Evolutionary conservation across 2,797 vertebrate species (phyloP).

Genomic region (Xerus rutilus): DNA sequence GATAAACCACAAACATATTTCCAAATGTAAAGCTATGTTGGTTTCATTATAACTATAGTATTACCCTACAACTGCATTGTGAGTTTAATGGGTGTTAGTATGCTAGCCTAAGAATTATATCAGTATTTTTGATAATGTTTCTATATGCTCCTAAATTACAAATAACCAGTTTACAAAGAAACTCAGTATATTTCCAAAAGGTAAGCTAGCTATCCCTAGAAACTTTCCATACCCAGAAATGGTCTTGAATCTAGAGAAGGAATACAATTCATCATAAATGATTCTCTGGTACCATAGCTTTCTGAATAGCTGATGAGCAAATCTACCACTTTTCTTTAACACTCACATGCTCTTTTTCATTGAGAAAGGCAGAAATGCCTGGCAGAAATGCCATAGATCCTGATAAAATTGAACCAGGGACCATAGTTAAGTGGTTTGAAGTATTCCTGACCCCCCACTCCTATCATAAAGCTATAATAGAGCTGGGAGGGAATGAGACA

Average conservation of each 20-base stretch:
- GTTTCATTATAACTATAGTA: neutral
- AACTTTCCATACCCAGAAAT: neutral
- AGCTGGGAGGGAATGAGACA: neutral
- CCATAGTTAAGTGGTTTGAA: conserved; percentile 35
- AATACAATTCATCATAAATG: neutral
- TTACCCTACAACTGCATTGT: neutral
- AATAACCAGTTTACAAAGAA: conserved; percentile 24
- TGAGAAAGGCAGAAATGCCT: neutral
- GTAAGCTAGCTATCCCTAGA: neutral
- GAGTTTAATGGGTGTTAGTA: neutral
- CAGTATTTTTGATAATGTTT: conserved; percentile 35
- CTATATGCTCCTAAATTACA: neutral
- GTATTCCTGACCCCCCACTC: neutral
- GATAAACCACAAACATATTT: conserved; percentile 25
- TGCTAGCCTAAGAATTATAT: neutral
- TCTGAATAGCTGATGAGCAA: conserved; percentile 41
- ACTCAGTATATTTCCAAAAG: neutral
- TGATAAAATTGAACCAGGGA: neutral
- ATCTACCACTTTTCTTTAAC: conserved; percentile 1
- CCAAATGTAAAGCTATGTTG: neutral
- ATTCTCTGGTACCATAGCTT: neutral
- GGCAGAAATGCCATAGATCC: neutral
- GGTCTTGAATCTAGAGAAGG: neutral
- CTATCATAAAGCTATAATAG: neutral
- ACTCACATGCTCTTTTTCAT: neutral